Base-by-base conservation (phyloP, 2,113 vertebrate species). In the Saimiri boliviensis region DNA sequence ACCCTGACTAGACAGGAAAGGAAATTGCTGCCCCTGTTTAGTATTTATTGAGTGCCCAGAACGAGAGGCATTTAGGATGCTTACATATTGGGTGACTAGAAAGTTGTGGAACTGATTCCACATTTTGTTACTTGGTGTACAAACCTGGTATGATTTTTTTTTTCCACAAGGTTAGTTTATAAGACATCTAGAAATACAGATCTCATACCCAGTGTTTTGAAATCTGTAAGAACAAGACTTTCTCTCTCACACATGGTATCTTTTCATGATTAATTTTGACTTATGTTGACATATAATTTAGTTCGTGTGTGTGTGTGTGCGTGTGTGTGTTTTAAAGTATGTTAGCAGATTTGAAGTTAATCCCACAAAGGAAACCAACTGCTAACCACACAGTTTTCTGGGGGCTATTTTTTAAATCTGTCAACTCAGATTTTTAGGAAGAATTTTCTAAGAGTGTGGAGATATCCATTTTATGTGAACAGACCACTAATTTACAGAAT, bases 1-100 rank as follows among this genome's bases (percentile, higher is more conserved):
- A 58, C 45, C 45, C 60, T 96, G 88, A 83, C 86, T 93, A 96
- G 94, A 96, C 77, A 96, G 91, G 73, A 91, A 91, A 96, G 83
- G 81, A 88, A 88, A 86, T 52, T 60, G 21, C 73, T 82, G 35
- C 17, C 40, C 27, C 60, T 92, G 20, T 32, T 89, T 89, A 76
- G 54, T 84, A 79, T 91, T 89, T 83, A 83, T 13, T 58, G 68
- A 86, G 74, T 88, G n/a, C 16, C 68, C 60, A 74, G 70, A 86
- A 84, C 47, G 49, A 89, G 74, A 96, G 58, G 2, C n/a, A 81
- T n/a, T 93, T 37, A 82, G 86, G 58, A 12, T 58, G 83, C 10
- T 95, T 95, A 92, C 70, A 91, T 42, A 82, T 42, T 54, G 32
- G 35, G 8, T 89, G 70, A 60, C 71, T 77, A 74, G 58, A 92